These are phyloP conservation scores for Xylophagus ater DNA, from an alignment of 2,888 invertebrate genomes.

Conservation along the genomic window DNA sequence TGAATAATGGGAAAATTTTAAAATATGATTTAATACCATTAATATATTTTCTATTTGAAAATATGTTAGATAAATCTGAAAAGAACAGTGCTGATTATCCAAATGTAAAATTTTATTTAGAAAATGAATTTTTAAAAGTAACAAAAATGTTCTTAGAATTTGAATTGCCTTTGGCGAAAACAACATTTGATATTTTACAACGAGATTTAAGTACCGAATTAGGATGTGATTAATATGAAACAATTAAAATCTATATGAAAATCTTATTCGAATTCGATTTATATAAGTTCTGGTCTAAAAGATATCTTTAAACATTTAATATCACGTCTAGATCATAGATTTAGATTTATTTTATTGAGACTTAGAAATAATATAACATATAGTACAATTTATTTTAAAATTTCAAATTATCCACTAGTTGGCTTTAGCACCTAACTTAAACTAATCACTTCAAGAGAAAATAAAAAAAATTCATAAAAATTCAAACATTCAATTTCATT, in stretches of 20 bases:
- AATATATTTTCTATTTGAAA: neutral
- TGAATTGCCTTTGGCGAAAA: conserved; percentile 24
- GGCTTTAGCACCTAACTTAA: too few relatives aligned
- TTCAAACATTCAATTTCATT: too few relatives aligned
- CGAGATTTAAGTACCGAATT: conserved; percentile 47
- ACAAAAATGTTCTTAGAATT: conserved; percentile 22
- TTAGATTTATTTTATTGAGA: too few relatives aligned
- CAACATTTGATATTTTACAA: conserved; percentile 25
- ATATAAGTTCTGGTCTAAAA: conserved; percentile 28
- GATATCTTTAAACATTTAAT: conserved; percentile 25
- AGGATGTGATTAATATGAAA: conserved; percentile 67
- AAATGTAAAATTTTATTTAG: conserved; percentile 21
- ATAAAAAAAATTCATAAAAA: too few relatives aligned
- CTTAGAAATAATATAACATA: too few relatives aligned
- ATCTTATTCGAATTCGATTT: conserved; percentile 21
- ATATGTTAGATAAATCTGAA: neutral
- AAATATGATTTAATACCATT: neutral
- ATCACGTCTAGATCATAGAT: too few relatives aligned
- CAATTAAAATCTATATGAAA: conserved; percentile 41
- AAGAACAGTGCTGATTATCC: neutral
- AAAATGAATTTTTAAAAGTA: conserved; percentile 25
- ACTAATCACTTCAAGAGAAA: too few relatives aligned
- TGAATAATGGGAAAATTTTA: neutral
- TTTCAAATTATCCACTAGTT: too few relatives aligned
- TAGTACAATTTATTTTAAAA: too few relatives aligned